A percentile compares a stretch with the other conserved stretches of the same genome.
Conservation (phyloP, 1,140 invertebrate species). For the Drosophila nigromelanica region DNA sequence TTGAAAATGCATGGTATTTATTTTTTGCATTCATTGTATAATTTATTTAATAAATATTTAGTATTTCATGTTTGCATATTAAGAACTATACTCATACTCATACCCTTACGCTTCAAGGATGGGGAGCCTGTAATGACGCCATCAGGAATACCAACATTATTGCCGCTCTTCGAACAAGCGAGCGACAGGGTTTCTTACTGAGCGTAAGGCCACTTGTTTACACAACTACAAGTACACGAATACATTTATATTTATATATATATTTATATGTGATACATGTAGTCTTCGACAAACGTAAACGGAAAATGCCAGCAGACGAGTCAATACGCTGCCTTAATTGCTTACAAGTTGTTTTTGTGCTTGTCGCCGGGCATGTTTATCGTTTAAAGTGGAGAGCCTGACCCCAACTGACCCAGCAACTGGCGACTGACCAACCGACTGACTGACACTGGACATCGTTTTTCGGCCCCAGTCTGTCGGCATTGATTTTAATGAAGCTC, state of each 20-base stretch:
- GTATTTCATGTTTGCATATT: background rate
- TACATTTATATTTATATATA: background rate
- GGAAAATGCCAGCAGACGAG: conserved; percentile 42
- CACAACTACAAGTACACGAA: conserved; percentile 4
- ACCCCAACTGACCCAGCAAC: conserved; percentile 57
- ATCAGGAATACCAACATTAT: conserved; percentile 42
- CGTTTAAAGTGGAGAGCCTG: conserved; percentile 71
- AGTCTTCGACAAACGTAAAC: conserved; percentile 32
- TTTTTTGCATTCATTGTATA: background rate
- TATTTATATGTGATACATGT: conserved; percentile 5
- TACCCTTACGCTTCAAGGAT: background rate
- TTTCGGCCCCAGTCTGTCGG: conserved; percentile 68
- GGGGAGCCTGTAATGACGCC: conserved; percentile 36
- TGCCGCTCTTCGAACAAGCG: conserved; percentile 38
- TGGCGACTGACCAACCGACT: conserved; percentile 9
- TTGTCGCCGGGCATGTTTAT: conserved; percentile 68
- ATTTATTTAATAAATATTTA: conserved; percentile 12
- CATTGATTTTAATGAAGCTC: conserved; percentile 73
- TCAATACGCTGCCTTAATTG: conserved; percentile 78
- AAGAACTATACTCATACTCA: background rate
- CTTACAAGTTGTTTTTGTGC: conserved; percentile 72
- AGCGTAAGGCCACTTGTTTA: conserved; percentile 22
- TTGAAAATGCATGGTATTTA: background rate
- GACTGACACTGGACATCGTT: conserved; percentile 17
- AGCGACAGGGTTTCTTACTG: conserved; percentile 25